phyloP scores from a whole-genome alignment of 37 sponge, comb jelly and placozoan genomes.

The Ephydatia muelleri region DNA sequence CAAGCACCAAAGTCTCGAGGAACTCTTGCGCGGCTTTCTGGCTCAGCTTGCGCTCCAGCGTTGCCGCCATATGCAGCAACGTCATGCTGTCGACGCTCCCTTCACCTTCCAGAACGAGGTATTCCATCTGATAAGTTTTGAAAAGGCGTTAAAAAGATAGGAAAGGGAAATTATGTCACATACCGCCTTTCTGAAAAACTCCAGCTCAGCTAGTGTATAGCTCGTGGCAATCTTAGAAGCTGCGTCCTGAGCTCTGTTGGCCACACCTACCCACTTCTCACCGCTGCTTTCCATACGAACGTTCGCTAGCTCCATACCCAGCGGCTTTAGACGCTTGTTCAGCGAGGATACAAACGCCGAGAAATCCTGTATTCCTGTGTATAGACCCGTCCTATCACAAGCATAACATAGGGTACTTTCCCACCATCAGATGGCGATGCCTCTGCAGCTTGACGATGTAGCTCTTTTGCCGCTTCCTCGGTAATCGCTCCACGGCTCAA shows the following conservation, averaged over 20 bases:
- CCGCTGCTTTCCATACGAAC: slow-evolving; percentile 43
- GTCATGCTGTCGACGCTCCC: slow-evolving; percentile 27
- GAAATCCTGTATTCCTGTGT: background rate
- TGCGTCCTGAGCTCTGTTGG: slow-evolving; percentile 47
- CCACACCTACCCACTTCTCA: slow-evolving; percentile 44
- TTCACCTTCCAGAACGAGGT: slow-evolving; percentile 5
- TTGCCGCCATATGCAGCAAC: slow-evolving; percentile 12
- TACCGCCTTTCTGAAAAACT: slow-evolving; percentile 59
- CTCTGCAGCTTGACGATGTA: background rate
- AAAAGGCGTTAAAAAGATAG: background rate
- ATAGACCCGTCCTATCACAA: too few species aligned
- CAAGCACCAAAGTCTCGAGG: slow-evolving; percentile 16
- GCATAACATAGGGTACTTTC: background rate
- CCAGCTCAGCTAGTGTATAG: slow-evolving; percentile 45
- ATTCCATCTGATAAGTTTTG: slow-evolving; percentile 22
- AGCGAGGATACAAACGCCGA: slow-evolving; percentile 6
- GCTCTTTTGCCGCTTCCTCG: background rate
- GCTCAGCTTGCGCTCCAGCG: slow-evolving; percentile 43
- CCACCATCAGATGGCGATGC: background rate
- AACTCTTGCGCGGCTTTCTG: slow-evolving; percentile 28
- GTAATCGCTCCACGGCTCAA: slow-evolving; percentile 6
- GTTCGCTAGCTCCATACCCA: slow-evolving; percentile 30
- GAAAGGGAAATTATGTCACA: background rate
- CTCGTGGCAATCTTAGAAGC: slow-evolving; percentile 55
- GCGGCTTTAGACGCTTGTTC: slow-evolving; percentile 33